Conservation (phyloP, 1,140 invertebrate genomes). For the Drosophila trapezifrons region DNA sequence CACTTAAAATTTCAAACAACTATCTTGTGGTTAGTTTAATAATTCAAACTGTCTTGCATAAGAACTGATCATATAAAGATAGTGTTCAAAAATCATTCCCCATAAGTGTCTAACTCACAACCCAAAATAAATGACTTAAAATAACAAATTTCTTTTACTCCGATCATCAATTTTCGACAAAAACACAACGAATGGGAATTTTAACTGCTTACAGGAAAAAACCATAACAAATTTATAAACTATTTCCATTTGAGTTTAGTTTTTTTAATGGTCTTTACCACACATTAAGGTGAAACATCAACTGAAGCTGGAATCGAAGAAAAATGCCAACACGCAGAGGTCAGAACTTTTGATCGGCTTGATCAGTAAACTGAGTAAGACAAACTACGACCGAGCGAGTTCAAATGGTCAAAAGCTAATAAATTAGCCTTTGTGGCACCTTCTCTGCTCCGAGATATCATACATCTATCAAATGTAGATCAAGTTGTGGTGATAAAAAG, state of each 20-base stretch:
- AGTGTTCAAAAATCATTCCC: not conserved
- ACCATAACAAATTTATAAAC: slow-evolving; percentile 66
- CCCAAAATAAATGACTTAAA: not conserved
- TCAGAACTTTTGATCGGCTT: slow-evolving; percentile 43
- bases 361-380: slow-evolving; percentile 74
- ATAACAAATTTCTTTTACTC: slow-evolving; percentile 6
- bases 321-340: slow-evolving; percentile 65
- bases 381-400: slow-evolving; percentile 48
- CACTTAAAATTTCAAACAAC: too few relatives aligned
- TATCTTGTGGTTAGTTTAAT: too few relatives aligned
- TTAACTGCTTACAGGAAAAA: slow-evolving; percentile 26
- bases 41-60: not conserved
- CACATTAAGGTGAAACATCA: slow-evolving; percentile 51
- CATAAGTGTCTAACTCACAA: not conserved
- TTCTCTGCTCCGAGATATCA: slow-evolving; percentile 42
- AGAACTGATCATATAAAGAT: too few relatives aligned
- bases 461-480: slow-evolving; percentile 73
- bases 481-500: slow-evolving; percentile 75
- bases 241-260: slow-evolving; percentile 41
- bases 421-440: slow-evolving; percentile 76
- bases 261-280: slow-evolving; percentile 52
- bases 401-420: slow-evolving; percentile 73
- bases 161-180: slow-evolving; percentile 33
- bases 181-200: slow-evolving; percentile 12
- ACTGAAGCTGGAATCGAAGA: slow-evolving; percentile 27